Evolutionary conservation across 2,113 vertebrate genomes (phyloP).

Genomic region (Climacteris rufus): DNA sequence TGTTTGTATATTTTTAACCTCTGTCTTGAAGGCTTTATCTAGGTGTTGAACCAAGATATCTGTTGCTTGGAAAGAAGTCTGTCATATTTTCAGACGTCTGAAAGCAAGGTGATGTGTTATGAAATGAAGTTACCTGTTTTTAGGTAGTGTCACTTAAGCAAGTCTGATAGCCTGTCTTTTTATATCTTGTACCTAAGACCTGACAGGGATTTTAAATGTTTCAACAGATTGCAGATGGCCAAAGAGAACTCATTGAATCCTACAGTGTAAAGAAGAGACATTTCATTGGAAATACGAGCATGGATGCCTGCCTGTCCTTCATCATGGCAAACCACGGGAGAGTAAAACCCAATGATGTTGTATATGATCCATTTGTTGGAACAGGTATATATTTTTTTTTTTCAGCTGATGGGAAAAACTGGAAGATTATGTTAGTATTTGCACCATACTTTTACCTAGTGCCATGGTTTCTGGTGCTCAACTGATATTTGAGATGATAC

Average conservation of each 20-base stretch:
- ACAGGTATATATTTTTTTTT: conserved; percentile 81
- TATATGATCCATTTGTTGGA: conserved; percentile 98
- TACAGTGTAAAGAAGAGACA: conserved; percentile 97
- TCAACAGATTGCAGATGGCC: conserved; percentile 91
- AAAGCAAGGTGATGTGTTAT: not conserved
- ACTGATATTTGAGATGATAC: not conserved
- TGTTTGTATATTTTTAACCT: not conserved
- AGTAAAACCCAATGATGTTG: conserved; percentile 89
- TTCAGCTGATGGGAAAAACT: not conserved
- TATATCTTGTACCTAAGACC: not conserved
- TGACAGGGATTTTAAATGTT: conserved; percentile 15
- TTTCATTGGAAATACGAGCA: conserved; percentile 98
- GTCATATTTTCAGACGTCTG: not conserved
- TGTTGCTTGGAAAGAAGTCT: not conserved
- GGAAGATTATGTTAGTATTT: not conserved
- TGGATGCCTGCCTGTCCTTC: conserved; percentile 95
- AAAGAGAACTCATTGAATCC: conserved; percentile 83
- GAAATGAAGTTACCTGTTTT: not conserved
- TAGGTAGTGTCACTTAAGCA: not conserved
- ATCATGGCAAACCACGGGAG: conserved; percentile 96
- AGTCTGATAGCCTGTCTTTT: not conserved
- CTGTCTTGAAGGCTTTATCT: not conserved
- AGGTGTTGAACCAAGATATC: not conserved
- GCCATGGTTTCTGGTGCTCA: not conserved
- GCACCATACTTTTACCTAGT: fast-evolving